Base-by-base conservation (phyloP, 1,140 invertebrate species). In the Drosophila sturtevanti region DNA sequence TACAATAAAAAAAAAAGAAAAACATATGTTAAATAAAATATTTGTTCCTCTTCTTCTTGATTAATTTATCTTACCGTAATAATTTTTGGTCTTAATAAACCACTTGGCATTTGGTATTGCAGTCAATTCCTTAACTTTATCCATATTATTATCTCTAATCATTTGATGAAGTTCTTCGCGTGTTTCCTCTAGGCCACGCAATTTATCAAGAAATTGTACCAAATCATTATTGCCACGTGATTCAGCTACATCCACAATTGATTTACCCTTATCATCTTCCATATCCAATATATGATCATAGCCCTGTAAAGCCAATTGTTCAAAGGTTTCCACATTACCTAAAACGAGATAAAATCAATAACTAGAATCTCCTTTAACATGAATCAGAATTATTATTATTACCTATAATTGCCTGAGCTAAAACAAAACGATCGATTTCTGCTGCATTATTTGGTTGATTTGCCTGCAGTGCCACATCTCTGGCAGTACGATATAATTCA, bases 281-380 rank as follows among this genome's bases (percentile, higher is more conserved):
- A 97, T 93, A 76, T 97, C 96, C n/a, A 97, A 86, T 37, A 98
- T 95, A 74, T 97, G 96, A 87, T 97, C 96, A 82, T 98, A 98
- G 2, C 97, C 97, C 92, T 97, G 96, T 12, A 97, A 77, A 2
- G 97, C 81, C 9, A 98, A 92, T 72, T 96, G 94, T 63, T 95
- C 94, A 37, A 98, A 93, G 87, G 95, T 96, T 48, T 96, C 95
- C 1, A 94, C 94, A 74, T 97, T 95, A 7, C 96, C 96, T 97
- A 72, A 2, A 35, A 18, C 2, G 7, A 37, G 1, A 9, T 5
- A 5, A 54, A 85, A 86, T 35, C 77, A 89, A 59, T 12, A 12
- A 22, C 10, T 5, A 4, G n/a, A 2, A 6, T 0, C 0, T 2
- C 1, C 1, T 31, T 62, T 68, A 61, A 14, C 77, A 63, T 37